phyloP scores from a whole-genome alignment of 2,888 invertebrate species.

The Cantharis flavilabris region DNA sequence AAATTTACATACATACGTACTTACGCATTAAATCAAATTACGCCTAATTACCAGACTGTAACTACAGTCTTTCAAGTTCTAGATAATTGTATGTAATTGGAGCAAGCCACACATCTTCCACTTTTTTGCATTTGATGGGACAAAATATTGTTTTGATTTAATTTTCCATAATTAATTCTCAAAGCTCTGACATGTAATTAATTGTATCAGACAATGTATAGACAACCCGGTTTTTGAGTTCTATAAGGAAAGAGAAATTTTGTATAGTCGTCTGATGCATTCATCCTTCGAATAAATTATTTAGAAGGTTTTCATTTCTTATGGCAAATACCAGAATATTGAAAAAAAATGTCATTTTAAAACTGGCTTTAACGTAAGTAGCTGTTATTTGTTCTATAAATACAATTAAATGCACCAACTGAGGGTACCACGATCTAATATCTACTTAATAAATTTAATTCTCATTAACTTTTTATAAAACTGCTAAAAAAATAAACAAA shows the following conservation, averaged over 20 bases:
- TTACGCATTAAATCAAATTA: slow-evolving; percentile 14
- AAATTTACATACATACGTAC: slow-evolving; percentile 18
- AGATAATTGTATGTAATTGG: background rate
- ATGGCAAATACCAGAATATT: too few species aligned
- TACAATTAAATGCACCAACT: background rate
- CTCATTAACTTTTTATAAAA: background rate
- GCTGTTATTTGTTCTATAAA: background rate
- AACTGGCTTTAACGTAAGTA: too few species aligned
- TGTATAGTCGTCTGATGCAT: too few species aligned
- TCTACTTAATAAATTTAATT: background rate
- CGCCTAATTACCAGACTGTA: background rate
- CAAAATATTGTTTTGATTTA: background rate
- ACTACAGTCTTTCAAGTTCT: background rate
- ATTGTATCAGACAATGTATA: background rate
- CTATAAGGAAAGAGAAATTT: background rate
- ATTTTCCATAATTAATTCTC: background rate
- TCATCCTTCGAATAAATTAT: too few species aligned
- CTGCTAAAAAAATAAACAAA: background rate
- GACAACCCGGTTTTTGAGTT: background rate
- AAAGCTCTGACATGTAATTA: background rate
- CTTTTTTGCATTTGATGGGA: background rate
- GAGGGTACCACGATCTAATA: background rate
- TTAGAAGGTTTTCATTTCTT: too few species aligned
- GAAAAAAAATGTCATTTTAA: too few species aligned
- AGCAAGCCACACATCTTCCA: background rate